Percentiles rank a stretch among this genome's conserved stretches.
These are phyloP conservation scores for Typhlichthys subterraneus DNA, from an alignment of 2,797 vertebrate species.

Conservation along the genomic window DNA sequence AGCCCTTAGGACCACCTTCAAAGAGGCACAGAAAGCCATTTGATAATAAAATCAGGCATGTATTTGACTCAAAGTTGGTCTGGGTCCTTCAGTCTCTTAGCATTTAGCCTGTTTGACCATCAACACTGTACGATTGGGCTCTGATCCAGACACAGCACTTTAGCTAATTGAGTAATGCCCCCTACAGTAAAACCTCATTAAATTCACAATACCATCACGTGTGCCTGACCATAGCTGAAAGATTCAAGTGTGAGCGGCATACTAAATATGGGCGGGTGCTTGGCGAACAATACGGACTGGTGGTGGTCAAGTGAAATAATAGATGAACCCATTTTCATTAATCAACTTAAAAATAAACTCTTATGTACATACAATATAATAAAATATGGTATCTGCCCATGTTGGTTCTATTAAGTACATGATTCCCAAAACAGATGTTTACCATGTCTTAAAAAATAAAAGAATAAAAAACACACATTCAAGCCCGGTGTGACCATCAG, in stretches of 20 bases:
- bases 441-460: constrained; percentile 13
- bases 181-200: constrained; percentile 71
- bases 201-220: constrained; percentile 59
- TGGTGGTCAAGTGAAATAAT: constrained; percentile 17
- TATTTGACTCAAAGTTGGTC: constrained; percentile 28
- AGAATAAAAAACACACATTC: constrained; percentile 2
- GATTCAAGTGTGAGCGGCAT: constrained; percentile 53
- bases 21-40: constrained; percentile 27
- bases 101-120: constrained; percentile 37
- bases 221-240: constrained; percentile 59
- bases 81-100: constrained; percentile 25
- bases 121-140: constrained; percentile 34
- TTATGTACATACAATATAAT: no score
- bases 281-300: constrained; percentile 2
- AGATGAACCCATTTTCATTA: background rate
- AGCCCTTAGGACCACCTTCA: constrained; percentile 50
- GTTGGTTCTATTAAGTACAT: constrained; percentile 8
- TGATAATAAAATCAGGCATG: constrained; percentile 40
- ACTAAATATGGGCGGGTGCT: constrained; percentile 22
- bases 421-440: constrained; percentile 37
- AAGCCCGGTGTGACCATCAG: background rate
- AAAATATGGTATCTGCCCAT: background rate
- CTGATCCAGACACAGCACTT: constrained; percentile 64
- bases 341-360: background rate
- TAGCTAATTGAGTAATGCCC: constrained; percentile 65